phyloP scores from a whole-genome alignment of 2,797 vertebrate species.

The Crotalus adamanteus region DNA sequence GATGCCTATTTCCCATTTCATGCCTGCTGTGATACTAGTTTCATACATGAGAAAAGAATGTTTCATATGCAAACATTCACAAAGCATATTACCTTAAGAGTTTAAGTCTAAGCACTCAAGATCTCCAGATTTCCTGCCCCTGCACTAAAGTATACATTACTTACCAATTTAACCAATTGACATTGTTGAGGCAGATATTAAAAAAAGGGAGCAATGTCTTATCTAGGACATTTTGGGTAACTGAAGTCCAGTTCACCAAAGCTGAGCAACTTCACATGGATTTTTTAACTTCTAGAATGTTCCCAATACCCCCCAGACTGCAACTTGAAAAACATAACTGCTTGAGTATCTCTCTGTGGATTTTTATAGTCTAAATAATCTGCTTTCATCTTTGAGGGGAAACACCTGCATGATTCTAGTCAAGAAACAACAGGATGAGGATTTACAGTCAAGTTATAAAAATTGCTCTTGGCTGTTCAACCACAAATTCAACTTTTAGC shows the following conservation, averaged over 20 bases:
- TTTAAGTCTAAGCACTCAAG: background rate
- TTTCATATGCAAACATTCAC: background rate
- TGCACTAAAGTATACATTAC: background rate
- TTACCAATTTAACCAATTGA: background rate
- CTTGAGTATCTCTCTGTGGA: conserved; percentile 6
- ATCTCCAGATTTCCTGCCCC: background rate
- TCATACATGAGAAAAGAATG: background rate
- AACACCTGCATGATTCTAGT: conserved; percentile 42
- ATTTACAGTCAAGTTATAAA: background rate
- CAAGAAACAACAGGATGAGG: conserved; percentile 7
- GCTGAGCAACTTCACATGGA: background rate
- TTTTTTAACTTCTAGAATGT: background rate
- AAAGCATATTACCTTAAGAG: background rate
- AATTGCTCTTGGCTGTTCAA: background rate
- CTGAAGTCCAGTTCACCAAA: background rate
- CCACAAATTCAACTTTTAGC: background rate
- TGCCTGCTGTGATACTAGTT: background rate
- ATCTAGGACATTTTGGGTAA: background rate
- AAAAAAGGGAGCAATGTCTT: background rate
- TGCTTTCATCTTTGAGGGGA: conserved; percentile 50
- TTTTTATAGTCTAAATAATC: background rate
- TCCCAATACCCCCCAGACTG: background rate
- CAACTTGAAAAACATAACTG: accelerated
- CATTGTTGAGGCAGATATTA: no score
- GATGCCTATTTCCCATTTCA: background rate